Conservation (phyloP, 2,888 invertebrate species). For the Drosophila longiperda region DNA sequence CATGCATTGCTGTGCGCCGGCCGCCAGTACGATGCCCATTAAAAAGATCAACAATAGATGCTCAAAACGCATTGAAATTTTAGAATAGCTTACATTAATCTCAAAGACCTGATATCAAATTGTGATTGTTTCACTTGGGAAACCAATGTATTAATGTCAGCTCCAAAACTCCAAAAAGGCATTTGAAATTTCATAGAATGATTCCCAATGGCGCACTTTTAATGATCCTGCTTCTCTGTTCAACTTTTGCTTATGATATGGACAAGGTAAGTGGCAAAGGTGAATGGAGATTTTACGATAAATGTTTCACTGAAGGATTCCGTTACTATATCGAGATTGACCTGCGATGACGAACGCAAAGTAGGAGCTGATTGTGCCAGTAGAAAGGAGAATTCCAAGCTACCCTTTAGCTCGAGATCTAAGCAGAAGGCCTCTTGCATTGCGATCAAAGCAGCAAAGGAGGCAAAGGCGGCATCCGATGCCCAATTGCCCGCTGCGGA, state of each 20-base stretch:
- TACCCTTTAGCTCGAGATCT: constrained; percentile 17
- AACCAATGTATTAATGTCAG: neutral
- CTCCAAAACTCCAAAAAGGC: neutral
- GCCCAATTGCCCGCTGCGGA: constrained; percentile 91
- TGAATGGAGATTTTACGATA: neutral
- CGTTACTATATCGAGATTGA: neutral
- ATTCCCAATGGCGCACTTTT: constrained; percentile 4
- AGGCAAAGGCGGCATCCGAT: constrained; percentile 89
- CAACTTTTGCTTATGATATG: constrained; percentile 2
- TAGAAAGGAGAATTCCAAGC: constrained; percentile 20
- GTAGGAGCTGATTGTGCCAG: neutral
- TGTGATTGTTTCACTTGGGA: neutral
- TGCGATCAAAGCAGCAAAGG: constrained; percentile 90
- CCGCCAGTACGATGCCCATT: constrained; percentile 35
- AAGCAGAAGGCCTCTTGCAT: constrained; percentile 87
- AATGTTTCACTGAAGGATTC: neutral
- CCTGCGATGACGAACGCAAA: constrained; percentile 4
- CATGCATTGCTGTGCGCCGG: neutral
- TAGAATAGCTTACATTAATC: constrained; percentile 45
- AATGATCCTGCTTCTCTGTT: neutral
- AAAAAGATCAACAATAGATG: constrained; percentile 23
- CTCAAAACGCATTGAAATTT: constrained; percentile 49
- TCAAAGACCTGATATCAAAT: constrained; percentile 25
- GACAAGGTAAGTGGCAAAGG: constrained; percentile 24
- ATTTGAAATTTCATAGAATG: constrained; percentile 22